Base-by-base conservation (phyloP, 2,888 invertebrate genomes). In the Ellobium chinense region DNA sequence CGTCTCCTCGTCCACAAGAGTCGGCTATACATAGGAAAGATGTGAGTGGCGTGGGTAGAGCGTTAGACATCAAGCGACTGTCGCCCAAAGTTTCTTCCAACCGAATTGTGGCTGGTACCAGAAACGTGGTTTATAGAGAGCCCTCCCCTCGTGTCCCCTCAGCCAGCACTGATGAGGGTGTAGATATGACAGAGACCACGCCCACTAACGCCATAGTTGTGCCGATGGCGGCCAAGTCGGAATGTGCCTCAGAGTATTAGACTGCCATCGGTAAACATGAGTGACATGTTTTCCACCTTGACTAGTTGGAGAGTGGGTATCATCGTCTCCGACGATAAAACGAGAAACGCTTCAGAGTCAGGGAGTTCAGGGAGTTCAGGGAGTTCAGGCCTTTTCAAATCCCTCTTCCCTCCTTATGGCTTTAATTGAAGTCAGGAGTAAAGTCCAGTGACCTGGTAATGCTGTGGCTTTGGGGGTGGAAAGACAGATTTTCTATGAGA, bases 91-190 rank as follows among this genome's bases (percentile, higher is more conserved):
- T 29, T n/a, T 29, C 54, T n/a, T 27, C 31, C 27, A 70, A 70
- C 27, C 14, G 70, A 34, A 31, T 70, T n/a, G 70, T 70, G 46
- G 54, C 70, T 18, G 70, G 70, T 27, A 70, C 70, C 46, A 70
- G 70, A 54, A 54, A 54, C 2, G 70, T 70, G 46, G 36, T 68
- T 24, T 5, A 36, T 31, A 14, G 36, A 21, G 34, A 34, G 37
- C 21, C 24, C 14, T 34, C 68, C n/a, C 68, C 70, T 9, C 70
- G 70, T 24, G 21, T 14, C 21, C 24, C 54, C 12, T 46, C 70
- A 12, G 70, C 24, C 24, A 46, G 27, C 54, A 70, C 37, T 70
- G 70, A 70, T 29, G 70, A 54, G 46, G 70, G 54, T n/a, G 70
- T 27, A 27, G 70, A 70, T 29, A 24, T 12, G 18, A 37, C 24